Percentiles rank a stretch among this genome's conserved stretches.
Conservation (phyloP, 1,140 invertebrate genomes). For the Drosophila arizonae region DNA sequence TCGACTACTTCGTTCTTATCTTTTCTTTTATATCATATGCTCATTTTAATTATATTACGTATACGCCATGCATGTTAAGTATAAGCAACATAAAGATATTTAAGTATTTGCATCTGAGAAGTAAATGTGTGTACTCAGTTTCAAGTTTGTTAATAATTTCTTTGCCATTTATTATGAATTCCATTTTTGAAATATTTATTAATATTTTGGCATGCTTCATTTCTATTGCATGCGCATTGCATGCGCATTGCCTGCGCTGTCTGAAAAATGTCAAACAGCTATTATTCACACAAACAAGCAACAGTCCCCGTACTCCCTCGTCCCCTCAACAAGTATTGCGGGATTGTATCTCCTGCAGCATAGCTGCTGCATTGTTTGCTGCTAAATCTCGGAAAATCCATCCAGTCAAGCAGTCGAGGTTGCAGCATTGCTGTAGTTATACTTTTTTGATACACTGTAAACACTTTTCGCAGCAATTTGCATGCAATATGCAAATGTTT, state of each 20-base stretch:
- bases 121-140: slow-evolving; percentile 80
- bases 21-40: slow-evolving; percentile 27
- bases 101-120: slow-evolving; percentile 41
- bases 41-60: slow-evolving; percentile 45
- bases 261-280: slow-evolving; percentile 17
- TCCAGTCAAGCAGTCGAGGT: neutral
- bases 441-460: slow-evolving; percentile 18
- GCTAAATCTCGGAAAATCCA: slow-evolving; percentile 2
- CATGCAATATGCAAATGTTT: slow-evolving; percentile 36
- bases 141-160: slow-evolving; percentile 34
- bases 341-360: slow-evolving; percentile 2
- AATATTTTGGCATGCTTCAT: neutral
- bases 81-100: neutral
- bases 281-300: slow-evolving; percentile 5
- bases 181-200: slow-evolving; percentile 13
- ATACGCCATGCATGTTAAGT: slow-evolving; percentile 41
- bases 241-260: slow-evolving; percentile 24
- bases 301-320: neutral
- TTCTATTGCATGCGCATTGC: slow-evolving; percentile 20
- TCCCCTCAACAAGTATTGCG: neutral
- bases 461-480: slow-evolving; percentile 18
- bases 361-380: neutral
- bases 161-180: neutral
- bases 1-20: slow-evolving; percentile 5
- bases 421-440: neutral